Percentiles rank a stretch among this genome's conserved stretches.
Conservation (phyloP, 2,797 vertebrate genomes). For the Falco rusticolus region DNA sequence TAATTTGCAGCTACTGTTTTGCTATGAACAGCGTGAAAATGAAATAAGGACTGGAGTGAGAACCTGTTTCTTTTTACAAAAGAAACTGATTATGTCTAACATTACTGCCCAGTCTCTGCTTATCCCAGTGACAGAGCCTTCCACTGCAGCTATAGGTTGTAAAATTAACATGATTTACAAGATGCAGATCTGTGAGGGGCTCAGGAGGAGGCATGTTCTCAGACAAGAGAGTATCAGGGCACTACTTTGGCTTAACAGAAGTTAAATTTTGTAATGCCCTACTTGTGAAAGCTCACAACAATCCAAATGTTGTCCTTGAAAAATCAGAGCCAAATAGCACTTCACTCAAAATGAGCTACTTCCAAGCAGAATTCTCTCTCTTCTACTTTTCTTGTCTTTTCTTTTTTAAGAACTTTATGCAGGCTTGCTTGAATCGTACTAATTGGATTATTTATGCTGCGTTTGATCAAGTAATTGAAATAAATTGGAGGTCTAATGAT, state of each 20-base stretch:
- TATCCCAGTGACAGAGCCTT: background rate
- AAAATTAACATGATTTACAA: background rate
- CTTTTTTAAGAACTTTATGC: background rate
- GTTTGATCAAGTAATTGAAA: constrained; percentile 40
- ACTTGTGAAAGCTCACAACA: background rate
- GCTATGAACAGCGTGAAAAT: background rate
- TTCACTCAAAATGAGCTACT: background rate
- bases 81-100: background rate
- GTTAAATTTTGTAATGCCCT: background rate
- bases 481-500: constrained; percentile 34
- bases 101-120: background rate
- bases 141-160: background rate
- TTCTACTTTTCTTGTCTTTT: background rate
- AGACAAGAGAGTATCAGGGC: background rate
- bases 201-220: background rate
- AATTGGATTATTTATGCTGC: constrained; percentile 55
- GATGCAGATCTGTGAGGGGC: background rate
- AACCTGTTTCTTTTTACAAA: background rate
- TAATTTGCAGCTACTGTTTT: background rate
- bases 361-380: background rate
- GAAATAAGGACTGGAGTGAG: background rate
- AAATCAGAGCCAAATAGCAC: constrained; percentile 5
- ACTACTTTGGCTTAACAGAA: background rate
- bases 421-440: background rate
- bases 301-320: background rate